Evolutionary conservation across 2,113 vertebrate genomes (phyloP), one percentile per base, ranked within the genome.

Genomic region (Brienomyrus longianalis): DNA sequence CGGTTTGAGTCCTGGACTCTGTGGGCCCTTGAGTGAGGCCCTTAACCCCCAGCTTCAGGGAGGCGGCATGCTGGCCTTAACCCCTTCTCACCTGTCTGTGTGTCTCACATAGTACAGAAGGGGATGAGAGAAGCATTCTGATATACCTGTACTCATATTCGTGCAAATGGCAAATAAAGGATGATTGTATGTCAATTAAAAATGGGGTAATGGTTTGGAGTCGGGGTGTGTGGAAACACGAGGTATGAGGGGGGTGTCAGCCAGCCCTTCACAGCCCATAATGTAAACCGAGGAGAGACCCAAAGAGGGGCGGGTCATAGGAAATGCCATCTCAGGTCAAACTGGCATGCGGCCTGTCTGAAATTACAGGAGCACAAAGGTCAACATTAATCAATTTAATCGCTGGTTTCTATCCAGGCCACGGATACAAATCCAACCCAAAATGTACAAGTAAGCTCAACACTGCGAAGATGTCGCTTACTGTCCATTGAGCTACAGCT

Each of bases 331-430:
- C 47, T 35, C 74, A 83, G 3, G 35, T n/a, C 31, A 83, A 89
- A 48, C 27, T 84, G 23, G n/a, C 23, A 5, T 23, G 62, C 91
- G 90, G 91, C 77, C 90, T 90, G 2, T 62, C 8, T n/a, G 92
- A 92, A 91, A 93, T 93, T 86, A 90, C 93, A 92, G 94, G 91
- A 90, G 93, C 91, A 59, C 92, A 93, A 94, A 90, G 94, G 95
- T 96, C 95, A 96, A 77, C 27, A 77, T 31, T 96, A 96, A 94
- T 39, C 39, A 39, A 39, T 96, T 96, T 96, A 97, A 96, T n/a
- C n/a, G 21, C 59, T 62, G 59, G 23, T n/a, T 62, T 23, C 59
- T 62, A 6, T 62, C 59, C 6, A n/a, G 59, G 7, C 59, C 23
- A 62, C 23, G 23, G 59, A 62, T 10, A 62, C 21, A 62, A 62